Evolutionary conservation across 1,140 invertebrate genomes (phyloP).

Genomic region (Drosophila nigromelanica): DNA sequence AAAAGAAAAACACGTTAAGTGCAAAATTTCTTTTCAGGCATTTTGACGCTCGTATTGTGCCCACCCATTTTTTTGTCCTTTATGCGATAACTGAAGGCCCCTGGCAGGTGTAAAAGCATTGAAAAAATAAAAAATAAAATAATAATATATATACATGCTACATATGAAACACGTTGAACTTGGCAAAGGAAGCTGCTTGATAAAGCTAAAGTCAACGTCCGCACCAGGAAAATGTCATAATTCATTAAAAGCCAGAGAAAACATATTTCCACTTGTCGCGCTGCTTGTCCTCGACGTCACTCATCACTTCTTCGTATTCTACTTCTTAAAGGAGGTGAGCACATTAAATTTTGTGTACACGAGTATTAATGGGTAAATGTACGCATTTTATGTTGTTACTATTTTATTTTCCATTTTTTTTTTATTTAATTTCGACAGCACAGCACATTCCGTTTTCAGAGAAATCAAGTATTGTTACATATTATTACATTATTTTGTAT

Average conservation of each 20-base stretch:
- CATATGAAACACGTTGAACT: constrained; percentile 31
- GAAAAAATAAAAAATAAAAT: not conserved
- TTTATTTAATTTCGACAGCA: too few species aligned
- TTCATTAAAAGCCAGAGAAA: constrained; percentile 73
- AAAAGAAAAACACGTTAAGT: constrained; percentile 74
- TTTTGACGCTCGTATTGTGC: constrained; percentile 67
- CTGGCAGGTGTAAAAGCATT: constrained; percentile 67
- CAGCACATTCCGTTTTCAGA: too few species aligned
- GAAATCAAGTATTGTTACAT: too few species aligned
- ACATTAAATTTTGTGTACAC: not conserved
- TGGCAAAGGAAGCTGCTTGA: constrained; percentile 43
- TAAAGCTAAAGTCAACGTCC: constrained; percentile 42
- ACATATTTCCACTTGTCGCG: constrained; percentile 53
- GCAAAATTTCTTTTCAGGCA: constrained; percentile 79
- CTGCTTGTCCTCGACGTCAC: constrained; percentile 46
- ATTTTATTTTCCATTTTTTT: too few species aligned
- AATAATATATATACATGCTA: constrained; percentile 1
- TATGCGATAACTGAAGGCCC: constrained; percentile 4
- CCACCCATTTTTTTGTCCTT: constrained; percentile 28
- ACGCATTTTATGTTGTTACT: too few species aligned
- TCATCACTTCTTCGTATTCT: constrained; percentile 22
- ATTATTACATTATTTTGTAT: too few species aligned
- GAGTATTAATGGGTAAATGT: not conserved
- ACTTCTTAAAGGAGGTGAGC: not conserved
- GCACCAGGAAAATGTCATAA: constrained; percentile 71